Percentiles rank a stretch among this genome's conserved stretches.
These are phyloP conservation scores for Pristionchus pacificus DNA, from an alignment of 1,140 invertebrate species.

Conservation along the genomic window DNA sequence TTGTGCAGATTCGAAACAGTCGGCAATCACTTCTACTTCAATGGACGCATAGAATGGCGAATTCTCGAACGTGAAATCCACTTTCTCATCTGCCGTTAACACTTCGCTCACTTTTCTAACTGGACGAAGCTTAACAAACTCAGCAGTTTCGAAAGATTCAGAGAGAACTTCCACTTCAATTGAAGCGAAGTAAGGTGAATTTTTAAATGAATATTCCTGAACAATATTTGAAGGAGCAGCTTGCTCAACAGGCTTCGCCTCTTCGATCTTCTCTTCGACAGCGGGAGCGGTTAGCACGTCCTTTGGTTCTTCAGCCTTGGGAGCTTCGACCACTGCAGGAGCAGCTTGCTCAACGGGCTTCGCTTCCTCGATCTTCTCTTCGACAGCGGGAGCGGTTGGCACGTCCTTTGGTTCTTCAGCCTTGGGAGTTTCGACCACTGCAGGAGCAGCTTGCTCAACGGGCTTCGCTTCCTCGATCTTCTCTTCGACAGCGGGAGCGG, in stretches of 20 bases:
- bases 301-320: neutral
- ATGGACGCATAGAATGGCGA: too few species aligned
- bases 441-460: neutral
- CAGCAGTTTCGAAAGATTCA: neutral
- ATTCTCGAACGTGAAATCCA: too few species aligned
- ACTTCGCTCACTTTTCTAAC: too few species aligned
- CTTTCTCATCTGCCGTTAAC: too few species aligned
- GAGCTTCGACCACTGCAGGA: neutral
- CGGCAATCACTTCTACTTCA: too few species aligned
- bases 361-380: constrained; percentile 8
- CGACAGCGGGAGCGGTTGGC: neutral
- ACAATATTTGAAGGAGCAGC: too few species aligned
- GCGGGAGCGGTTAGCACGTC: too few species aligned
- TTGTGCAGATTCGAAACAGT: too few species aligned
- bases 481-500: neutral
- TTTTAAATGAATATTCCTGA: neutral
- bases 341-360: neutral
- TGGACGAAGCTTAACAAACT: too few species aligned
- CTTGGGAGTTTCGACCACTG: neutral
- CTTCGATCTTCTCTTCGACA: neutral
- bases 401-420: neutral
- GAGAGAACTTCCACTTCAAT: neutral
- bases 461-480: neutral
- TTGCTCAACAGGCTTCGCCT: constrained; percentile 2
- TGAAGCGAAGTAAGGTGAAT: neutral